These are phyloP conservation scores for Myioborus miniatus DNA, from an alignment of 2,797 vertebrate species.

Conservation along the genomic window DNA sequence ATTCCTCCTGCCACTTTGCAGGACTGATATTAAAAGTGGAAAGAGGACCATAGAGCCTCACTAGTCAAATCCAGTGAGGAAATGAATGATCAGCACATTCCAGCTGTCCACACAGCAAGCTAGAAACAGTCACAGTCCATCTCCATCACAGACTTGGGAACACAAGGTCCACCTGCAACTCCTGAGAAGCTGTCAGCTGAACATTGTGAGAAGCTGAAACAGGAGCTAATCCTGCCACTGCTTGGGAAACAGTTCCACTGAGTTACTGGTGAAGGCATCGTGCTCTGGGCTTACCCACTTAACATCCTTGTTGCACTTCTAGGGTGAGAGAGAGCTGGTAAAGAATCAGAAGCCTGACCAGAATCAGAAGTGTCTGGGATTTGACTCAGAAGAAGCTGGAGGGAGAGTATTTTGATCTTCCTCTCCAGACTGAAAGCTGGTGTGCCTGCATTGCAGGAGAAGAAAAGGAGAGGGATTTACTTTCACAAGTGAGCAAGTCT, in stretches of 20 bases:
- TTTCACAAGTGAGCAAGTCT: neutral
- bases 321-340: neutral
- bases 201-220: neutral
- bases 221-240: neutral
- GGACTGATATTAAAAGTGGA: neutral
- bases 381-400: neutral
- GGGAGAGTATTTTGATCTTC: neutral
- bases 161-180: neutral
- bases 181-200: neutral
- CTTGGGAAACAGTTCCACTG: neutral
- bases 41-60: neutral
- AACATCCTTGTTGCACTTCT: neutral
- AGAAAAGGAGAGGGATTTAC: neutral
- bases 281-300: neutral
- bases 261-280: neutral
- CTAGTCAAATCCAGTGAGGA: neutral
- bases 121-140: neutral
- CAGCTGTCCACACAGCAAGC: neutral
- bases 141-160: neutral
- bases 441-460: neutral
- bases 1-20: neutral
- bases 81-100: neutral
- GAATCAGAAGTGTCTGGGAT: neutral
- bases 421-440: neutral
- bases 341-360: neutral